Conservation (phyloP, 2,888 invertebrate species). For the Cerceris ruficornis region DNA sequence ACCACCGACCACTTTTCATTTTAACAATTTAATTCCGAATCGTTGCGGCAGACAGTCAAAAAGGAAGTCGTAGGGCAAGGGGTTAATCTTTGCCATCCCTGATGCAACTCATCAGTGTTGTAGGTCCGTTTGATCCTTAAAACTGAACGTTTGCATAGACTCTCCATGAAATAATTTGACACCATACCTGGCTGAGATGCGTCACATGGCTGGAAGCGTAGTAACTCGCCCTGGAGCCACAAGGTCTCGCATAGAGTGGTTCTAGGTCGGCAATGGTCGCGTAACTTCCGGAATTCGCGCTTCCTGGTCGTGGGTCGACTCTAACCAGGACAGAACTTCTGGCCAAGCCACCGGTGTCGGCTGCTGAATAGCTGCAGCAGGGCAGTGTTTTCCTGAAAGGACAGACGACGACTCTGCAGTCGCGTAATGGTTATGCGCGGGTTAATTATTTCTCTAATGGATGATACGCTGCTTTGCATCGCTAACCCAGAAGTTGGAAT, state of each 20-base stretch:
- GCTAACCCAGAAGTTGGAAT: conserved; percentile 7
- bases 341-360: conserved; percentile 88
- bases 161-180: conserved; percentile 27
- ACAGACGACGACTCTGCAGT: conserved; percentile 36
- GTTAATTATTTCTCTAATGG: conserved; percentile 59
- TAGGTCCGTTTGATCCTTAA: no score
- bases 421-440: conserved; percentile 50
- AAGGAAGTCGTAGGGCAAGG: no score
- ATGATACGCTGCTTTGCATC: conserved; percentile 16
- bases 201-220: conserved; percentile 91
- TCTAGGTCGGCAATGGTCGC: conserved; percentile 93
- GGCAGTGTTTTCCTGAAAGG: conserved; percentile 78
- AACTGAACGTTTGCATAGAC: background rate
- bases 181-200: conserved; percentile 87
- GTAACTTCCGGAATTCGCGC: conserved; percentile 90
- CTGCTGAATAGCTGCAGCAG: conserved; percentile 89
- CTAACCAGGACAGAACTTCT: conserved; percentile 88
- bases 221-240: conserved; percentile 87
- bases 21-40: no score
- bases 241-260: conserved; percentile 81
- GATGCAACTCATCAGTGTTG: no score
- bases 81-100: no score
- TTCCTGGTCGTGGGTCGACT: conserved; percentile 89
- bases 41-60: no score
- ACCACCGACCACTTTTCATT: no score